Conservation (phyloP, 2,113 vertebrate genomes). For the Pedionomus torquatus region DNA sequence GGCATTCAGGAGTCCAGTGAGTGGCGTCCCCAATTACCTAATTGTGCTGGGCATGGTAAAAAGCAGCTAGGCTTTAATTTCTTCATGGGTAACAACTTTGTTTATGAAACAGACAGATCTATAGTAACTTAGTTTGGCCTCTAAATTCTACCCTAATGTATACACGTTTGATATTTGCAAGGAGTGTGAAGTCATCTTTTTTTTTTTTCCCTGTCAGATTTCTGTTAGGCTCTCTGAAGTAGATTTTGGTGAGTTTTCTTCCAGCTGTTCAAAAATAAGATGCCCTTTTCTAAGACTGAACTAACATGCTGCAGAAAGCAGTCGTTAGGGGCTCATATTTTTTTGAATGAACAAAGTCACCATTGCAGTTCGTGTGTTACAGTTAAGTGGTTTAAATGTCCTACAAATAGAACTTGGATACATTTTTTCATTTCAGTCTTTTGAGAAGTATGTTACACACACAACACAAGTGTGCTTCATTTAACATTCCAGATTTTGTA, state of each 20-base stretch:
- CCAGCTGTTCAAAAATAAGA: neutral
- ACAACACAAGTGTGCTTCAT: neutral
- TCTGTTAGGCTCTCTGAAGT: neutral
- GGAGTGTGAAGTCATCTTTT: neutral
- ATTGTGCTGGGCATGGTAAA: slow-evolving; percentile 12
- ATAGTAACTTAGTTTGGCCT: neutral
- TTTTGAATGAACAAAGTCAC: neutral
- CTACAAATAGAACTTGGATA: neutral
- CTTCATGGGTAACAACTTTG: slow-evolving; percentile 12
- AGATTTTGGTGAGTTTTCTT: neutral
- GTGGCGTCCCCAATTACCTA: slow-evolving; percentile 19
- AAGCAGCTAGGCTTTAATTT: slow-evolving; percentile 33
- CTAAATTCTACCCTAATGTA: neutral
- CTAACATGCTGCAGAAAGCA: neutral
- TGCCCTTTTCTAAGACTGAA: neutral
- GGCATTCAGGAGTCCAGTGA: neutral
- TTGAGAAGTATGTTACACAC: neutral
- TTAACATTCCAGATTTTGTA: neutral
- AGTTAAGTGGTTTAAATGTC: neutral
- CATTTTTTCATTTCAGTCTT: neutral
- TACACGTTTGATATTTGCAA: neutral
- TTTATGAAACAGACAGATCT: slow-evolving; percentile 13
- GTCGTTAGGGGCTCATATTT: neutral
- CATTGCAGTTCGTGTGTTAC: neutral
- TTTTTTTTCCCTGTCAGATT: neutral